Evolutionary conservation across 2,797 vertebrate species (phyloP).

Genomic region (Characodon lateralis): DNA sequence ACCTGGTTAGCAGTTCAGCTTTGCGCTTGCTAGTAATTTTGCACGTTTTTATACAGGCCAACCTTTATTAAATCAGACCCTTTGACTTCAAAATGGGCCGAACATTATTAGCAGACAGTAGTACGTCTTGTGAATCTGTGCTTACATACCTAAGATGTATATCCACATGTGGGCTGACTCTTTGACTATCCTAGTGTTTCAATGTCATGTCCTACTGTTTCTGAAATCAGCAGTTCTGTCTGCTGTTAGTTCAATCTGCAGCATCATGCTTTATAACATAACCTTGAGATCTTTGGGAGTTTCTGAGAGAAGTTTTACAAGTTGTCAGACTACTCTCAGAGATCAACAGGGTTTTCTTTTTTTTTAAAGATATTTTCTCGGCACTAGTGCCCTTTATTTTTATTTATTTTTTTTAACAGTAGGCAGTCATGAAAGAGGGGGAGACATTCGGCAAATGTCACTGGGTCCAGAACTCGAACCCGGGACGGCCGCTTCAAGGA

Average conservation of each 20-base stretch:
- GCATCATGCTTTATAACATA: slow-evolving; percentile 22
- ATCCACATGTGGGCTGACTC: slow-evolving; percentile 41
- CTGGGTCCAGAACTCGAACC: no score
- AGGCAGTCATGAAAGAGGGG: no score
- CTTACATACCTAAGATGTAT: slow-evolving; percentile 45
- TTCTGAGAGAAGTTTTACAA: background rate
- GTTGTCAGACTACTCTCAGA: background rate
- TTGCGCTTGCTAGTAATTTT: no score
- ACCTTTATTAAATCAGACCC: background rate
- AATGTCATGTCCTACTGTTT: slow-evolving; percentile 41
- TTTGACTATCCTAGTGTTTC: slow-evolving; percentile 39
- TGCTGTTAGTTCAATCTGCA: slow-evolving; percentile 25
- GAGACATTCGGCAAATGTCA: no score
- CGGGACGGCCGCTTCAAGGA: no score
- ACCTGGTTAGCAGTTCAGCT: no score
- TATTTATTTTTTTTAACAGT: no score
- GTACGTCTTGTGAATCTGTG: slow-evolving; percentile 40
- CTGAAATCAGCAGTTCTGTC: slow-evolving; percentile 24
- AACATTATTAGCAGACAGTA: slow-evolving; percentile 42
- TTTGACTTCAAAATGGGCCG: slow-evolving; percentile 17
- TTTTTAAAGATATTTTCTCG: no score
- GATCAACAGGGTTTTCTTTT: background rate
- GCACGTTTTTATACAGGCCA: no score
- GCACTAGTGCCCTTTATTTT: no score
- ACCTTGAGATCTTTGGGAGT: slow-evolving; percentile 17